Evolutionary conservation across 2,113 vertebrate genomes (phyloP).

Genomic region (Triplophysa rosa): DNA sequence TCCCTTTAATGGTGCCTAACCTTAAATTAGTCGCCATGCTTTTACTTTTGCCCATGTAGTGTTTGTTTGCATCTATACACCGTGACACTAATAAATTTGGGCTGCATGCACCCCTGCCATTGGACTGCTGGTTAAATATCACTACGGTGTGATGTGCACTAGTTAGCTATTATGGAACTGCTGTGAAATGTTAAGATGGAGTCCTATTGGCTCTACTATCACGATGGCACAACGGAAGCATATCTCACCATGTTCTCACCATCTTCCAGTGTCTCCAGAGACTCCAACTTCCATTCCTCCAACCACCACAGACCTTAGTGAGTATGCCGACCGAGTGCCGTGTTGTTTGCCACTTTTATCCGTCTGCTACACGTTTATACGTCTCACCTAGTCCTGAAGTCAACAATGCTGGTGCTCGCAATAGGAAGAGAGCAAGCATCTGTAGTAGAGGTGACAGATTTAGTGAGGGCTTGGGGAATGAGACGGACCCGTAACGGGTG

Average conservation of each 20-base stretch:
- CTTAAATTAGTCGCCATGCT: too few relatives aligned
- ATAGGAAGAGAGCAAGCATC: constrained; percentile 29
- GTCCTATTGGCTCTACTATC: neutral
- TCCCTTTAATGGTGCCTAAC: too few relatives aligned
- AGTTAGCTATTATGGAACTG: neutral
- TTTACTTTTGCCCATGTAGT: neutral
- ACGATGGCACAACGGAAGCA: neutral
- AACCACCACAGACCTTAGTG: constrained; percentile 72
- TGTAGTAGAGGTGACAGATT: constrained; percentile 24
- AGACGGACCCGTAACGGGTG: neutral
- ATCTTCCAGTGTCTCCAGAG: constrained; percentile 75
- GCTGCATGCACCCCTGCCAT: constrained; percentile 15
- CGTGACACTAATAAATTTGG: neutral
- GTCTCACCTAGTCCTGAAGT: constrained; percentile 19
- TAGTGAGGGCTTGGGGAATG: constrained; percentile 34
- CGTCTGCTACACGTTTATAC: constrained; percentile 18
- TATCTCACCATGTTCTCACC: constrained; percentile 70
- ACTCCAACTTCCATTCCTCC: constrained; percentile 65
- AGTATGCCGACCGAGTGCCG: constrained; percentile 72
- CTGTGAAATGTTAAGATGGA: neutral
- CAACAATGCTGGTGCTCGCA: constrained; percentile 12
- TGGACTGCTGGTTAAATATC: neutral
- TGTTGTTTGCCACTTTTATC: constrained; percentile 54
- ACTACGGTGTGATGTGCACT: constrained; percentile 26
- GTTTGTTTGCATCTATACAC: constrained; percentile 23